These are phyloP conservation scores for Drosophila fungiperda DNA, from an alignment of 2,888 invertebrate species.

Conservation along the genomic window DNA sequence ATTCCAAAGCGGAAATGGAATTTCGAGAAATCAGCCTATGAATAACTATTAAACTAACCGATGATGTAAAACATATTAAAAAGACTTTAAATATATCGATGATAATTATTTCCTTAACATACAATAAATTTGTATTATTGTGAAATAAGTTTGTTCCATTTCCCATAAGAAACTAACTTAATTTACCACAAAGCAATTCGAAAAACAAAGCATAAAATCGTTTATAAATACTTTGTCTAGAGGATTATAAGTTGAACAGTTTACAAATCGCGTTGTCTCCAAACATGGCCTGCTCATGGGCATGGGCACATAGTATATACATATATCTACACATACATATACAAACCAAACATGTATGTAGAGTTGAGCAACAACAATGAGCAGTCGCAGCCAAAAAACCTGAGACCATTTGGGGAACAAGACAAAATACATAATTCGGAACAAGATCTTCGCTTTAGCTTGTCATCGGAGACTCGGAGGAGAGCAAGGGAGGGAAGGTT, in stretches of 20 bases:
- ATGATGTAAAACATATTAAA: neutral
- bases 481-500: slow-evolving; percentile 3
- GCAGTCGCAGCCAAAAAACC: slow-evolving; percentile 40
- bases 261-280: slow-evolving; percentile 73
- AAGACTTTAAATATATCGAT: neutral
- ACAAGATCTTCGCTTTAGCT: slow-evolving; percentile 67
- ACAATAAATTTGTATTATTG: neutral
- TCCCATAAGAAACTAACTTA: neutral
- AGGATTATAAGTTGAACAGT: slow-evolving; percentile 77
- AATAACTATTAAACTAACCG: neutral
- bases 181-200: slow-evolving; percentile 4
- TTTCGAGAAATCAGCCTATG: slow-evolving; percentile 1
- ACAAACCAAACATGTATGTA: neutral
- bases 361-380: slow-evolving; percentile 15
- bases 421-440: slow-evolving; percentile 67
- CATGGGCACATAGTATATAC: neutral
- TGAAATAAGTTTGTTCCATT: neutral
- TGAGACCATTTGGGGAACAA: slow-evolving; percentile 58
- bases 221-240: slow-evolving; percentile 77
- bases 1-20: slow-evolving; percentile 17
- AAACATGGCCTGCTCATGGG: slow-evolving; percentile 54
- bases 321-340: neutral
- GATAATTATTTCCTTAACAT: neutral
- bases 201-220: slow-evolving; percentile 25
- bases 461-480: slow-evolving; percentile 30